phyloP scores from a whole-genome alignment of 2,113 vertebrate genomes.

The Raja brachyura region DNA sequence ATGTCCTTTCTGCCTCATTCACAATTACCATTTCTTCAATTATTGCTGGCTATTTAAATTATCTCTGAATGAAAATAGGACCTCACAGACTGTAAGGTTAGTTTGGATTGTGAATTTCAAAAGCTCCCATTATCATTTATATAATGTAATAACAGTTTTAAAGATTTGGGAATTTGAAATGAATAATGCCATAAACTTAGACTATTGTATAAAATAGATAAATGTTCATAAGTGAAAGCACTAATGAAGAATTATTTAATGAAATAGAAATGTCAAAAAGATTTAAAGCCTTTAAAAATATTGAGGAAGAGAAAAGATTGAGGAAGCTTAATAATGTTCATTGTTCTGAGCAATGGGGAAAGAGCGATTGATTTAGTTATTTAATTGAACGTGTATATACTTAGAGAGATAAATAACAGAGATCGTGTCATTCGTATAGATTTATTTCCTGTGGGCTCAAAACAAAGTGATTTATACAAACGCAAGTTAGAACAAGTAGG shows the following conservation, averaged over 20 bases:
- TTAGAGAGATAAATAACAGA: neutral
- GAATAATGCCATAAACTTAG: constrained; percentile 6
- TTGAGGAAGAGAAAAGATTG: neutral
- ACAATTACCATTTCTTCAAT: neutral
- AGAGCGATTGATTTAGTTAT: neutral
- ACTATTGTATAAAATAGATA: constrained; percentile 23
- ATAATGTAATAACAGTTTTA: neutral
- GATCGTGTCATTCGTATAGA: too few species aligned
- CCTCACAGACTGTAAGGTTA: neutral
- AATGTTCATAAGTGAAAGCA: constrained; percentile 5
- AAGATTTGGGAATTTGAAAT: neutral
- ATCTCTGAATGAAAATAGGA: neutral
- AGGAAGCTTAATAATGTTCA: neutral
- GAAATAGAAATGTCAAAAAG: constrained; percentile 23
- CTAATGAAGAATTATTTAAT: constrained; percentile 31
- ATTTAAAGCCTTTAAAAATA: constrained; percentile 30
- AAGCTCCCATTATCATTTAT: neutral
- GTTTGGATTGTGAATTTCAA: neutral
- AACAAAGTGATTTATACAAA: neutral
- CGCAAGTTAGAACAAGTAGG: neutral
- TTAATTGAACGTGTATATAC: neutral
- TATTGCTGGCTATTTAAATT: constrained; percentile 14
- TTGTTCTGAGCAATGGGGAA: neutral
- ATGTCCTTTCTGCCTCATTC: neutral
- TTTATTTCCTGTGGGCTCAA: neutral